Evolutionary conservation across 2,888 invertebrate species (phyloP).

Genomic region (Eupsilia transversa): DNA sequence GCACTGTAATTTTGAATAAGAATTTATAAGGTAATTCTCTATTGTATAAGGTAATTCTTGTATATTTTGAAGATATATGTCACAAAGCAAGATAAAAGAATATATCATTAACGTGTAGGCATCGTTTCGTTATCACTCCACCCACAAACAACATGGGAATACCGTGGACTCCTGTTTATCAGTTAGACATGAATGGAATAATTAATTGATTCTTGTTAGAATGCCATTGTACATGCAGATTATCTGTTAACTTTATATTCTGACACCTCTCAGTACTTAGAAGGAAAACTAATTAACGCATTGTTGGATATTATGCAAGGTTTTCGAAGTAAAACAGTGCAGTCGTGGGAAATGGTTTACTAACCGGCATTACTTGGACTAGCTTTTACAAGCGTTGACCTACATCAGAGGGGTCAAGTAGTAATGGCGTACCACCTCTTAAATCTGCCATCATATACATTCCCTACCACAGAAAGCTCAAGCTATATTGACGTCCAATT

Average conservation of each 20-base stretch:
- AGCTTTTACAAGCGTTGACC: constrained; percentile 22
- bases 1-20: not conserved
- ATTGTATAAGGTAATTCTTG: constrained; percentile 1
- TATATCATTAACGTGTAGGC: constrained; percentile 50
- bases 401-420: constrained; percentile 35
- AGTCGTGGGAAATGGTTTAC: constrained; percentile 53
- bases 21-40: not conserved
- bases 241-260: constrained; percentile 43
- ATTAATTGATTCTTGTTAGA: constrained; percentile 57
- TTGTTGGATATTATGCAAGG: constrained; percentile 37
- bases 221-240: constrained; percentile 33
- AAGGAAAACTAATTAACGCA: constrained; percentile 51
- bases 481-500: constrained; percentile 28
- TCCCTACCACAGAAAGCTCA: constrained; percentile 47
- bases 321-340: constrained; percentile 47
- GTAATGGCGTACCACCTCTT: constrained; percentile 39
- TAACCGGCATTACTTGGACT: constrained; percentile 37
- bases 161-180: constrained; percentile 57
- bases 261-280: constrained; percentile 36
- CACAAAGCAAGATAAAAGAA: constrained; percentile 43
- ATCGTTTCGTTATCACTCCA: constrained; percentile 53
- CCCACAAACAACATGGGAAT: constrained; percentile 53
- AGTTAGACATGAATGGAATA: constrained; percentile 56
- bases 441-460: constrained; percentile 52
- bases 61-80: constrained; percentile 16